Evolutionary conservation across 2,888 invertebrate species (phyloP), one percentile per base, ranked within the genome.

Genomic region (Alloplasta piceator): DNA sequence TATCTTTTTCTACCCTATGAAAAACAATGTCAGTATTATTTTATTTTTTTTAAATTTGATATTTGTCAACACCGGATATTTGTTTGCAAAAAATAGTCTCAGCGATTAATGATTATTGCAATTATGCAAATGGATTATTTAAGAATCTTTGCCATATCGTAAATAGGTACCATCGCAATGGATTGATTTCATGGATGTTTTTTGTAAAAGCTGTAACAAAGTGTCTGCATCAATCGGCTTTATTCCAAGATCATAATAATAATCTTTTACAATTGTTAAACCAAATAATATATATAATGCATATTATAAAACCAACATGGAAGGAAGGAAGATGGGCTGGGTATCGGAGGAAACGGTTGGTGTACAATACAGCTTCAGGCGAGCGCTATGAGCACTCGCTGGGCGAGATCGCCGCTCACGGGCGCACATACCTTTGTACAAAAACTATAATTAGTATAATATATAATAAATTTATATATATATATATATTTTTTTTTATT

Each of bases 391-490:
- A 78, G 82, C 86, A 67, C 64, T 86, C 86, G 86, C 85, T 87
- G 83, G 85, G 84, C 87, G 86, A 86, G 86, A 84, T 84, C 82
- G 64, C 75, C 80, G 76, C 81, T 86, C 73, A 82, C 83, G 85
- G 85, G 86, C 86, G 86, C 81, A 77, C 87, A 85, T 87, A 89
- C 85, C 87, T 91, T 90, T 90, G 90, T 91, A 91, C 90, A 91
- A 91, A 91, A 91, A 88, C 88, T 90, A 90, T 89, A 88, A 88
- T 87, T 90, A 90, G 88, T 85, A 87, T 87, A 83, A 87, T 87
- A 86, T 86, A 77, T n/a, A n/a, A n/a, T n/a, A n/a, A n/a, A n/a
- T n/a, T n/a, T n/a, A n/a, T n/a, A n/a, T n/a, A n/a, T 85, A 84
- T 88, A 83, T 83, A 83, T 86, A 83, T 85, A 78, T 86, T 72